Evolutionary conservation across 2,797 vertebrate genomes (phyloP).

Genomic region (Peromyscus eremicus): DNA sequence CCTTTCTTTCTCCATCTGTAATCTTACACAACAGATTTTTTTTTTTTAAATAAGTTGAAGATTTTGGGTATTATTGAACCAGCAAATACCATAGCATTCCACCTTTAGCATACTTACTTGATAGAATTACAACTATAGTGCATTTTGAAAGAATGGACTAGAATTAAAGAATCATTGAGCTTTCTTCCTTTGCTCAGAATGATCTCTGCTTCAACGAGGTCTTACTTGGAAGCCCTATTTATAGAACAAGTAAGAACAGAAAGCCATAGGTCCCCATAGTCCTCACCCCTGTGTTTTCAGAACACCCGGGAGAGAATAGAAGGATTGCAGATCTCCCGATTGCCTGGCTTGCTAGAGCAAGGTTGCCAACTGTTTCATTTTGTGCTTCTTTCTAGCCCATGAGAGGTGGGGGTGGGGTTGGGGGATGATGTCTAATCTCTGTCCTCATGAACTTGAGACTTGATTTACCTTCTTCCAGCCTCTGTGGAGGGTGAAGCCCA

Average conservation of each 20-base stretch:
- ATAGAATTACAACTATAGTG: background rate
- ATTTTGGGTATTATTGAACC: background rate
- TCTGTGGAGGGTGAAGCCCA: background rate
- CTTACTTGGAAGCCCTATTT: background rate
- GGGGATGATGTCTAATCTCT: background rate
- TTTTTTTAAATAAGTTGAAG: conserved; percentile 21
- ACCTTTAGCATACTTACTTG: background rate
- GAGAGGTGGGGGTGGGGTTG: background rate
- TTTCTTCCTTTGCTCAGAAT: background rate
- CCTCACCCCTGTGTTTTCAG: background rate
- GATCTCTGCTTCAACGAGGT: conserved; percentile 34
- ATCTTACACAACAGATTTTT: background rate
- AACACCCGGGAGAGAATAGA: background rate
- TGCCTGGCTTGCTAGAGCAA: background rate
- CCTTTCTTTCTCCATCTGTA: background rate
- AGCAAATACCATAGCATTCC: background rate
- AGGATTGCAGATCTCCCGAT: background rate
- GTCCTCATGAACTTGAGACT: conserved; percentile 4
- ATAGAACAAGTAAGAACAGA: background rate
- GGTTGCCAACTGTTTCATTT: background rate
- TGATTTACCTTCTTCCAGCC: background rate
- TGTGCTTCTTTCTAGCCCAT: background rate
- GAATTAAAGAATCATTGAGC: background rate
- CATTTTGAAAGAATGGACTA: conserved; percentile 45
- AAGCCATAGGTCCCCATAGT: background rate